Evolutionary conservation across 2,797 vertebrate species (phyloP).

Genomic region (Tangara arthus): DNA sequence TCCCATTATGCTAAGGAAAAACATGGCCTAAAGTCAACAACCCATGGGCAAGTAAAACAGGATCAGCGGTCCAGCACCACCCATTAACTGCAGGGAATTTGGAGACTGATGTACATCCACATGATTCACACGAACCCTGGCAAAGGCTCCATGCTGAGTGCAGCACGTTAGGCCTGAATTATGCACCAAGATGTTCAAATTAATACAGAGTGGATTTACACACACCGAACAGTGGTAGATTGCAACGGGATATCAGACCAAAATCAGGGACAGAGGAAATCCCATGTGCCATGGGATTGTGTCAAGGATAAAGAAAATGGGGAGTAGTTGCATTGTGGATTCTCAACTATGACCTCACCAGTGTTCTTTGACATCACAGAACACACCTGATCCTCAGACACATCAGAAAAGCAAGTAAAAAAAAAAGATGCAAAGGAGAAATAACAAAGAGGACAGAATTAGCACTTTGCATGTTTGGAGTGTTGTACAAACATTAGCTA

Average conservation of each 20-base stretch:
- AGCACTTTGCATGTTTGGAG: neutral
- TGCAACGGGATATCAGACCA: neutral
- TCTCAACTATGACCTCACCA: neutral
- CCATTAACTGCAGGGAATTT: neutral
- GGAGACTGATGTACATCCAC: neutral
- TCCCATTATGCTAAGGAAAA: neutral
- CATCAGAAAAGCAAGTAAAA: neutral
- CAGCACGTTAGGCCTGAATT: neutral
- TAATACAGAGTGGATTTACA: neutral
- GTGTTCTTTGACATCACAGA: neutral
- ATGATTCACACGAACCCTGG: neutral
- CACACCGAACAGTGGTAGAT: neutral
- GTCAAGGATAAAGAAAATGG: neutral
- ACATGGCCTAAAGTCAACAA: neutral
- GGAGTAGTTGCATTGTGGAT: neutral
- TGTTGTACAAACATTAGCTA: constrained; percentile 42
- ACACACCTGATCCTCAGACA: neutral
- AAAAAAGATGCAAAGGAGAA: neutral
- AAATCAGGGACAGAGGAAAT: neutral
- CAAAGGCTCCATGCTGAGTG: neutral
- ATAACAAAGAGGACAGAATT: constrained; percentile 7
- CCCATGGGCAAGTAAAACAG: neutral
- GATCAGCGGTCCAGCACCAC: neutral
- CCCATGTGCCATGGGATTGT: fast-evolving
- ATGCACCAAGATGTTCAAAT: neutral